Base-by-base conservation (phyloP, 2,888 invertebrate species). In the Hirtodrosophila trivittata region DNA sequence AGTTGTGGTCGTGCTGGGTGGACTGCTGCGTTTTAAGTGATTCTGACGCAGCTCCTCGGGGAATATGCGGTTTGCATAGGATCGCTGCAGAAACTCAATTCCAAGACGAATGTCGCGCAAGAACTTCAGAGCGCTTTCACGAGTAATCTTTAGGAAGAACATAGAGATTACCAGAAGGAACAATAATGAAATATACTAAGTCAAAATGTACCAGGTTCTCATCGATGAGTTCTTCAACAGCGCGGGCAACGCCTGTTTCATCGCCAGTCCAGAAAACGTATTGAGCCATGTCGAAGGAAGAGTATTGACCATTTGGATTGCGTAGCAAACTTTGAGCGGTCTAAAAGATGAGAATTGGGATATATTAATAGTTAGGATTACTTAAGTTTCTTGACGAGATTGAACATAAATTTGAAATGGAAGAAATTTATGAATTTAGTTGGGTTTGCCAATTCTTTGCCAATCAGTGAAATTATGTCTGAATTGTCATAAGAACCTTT, bases 241-340 rank as follows among this genome's bases (percentile, higher is more conserved):
- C 95, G 4, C 93, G 90, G 0, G 95, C 94, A 0, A 96, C 95
- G 4, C 95, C 95, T 47, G 93, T 93, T 86, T 96, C 95, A 87
- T 96, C 95, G 0, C 95, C 95, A 0, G 95, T 95, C 94, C 95
- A 95, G 89, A 95, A 95, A 1, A 96, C 94, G 77, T 96, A 96
- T 86, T 95, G 95, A 0, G 96, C 95, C 94, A 96, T 94, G 82
- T 96, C 95, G 49, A 94, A 91, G 0, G 96, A 95, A 0, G 95
- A 94, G 85, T 95, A 95, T 80, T 95, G 94, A 1, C 94, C 93
- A 46, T 93, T 94, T 5, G 92, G 89, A 77, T 92, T 93, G 0
- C 93, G 87, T 30, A 91, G 65, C 32, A 91, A 64, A 39, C 83
- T 88, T 51, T 89, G 89, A 3, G 89, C 88, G 8, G 93, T 91